A percentile compares a stretch with the other conserved stretches of the same genome.
Evolutionary conservation across 2,113 vertebrate genomes (phyloP).

Genomic region (Piprites chloris): DNA sequence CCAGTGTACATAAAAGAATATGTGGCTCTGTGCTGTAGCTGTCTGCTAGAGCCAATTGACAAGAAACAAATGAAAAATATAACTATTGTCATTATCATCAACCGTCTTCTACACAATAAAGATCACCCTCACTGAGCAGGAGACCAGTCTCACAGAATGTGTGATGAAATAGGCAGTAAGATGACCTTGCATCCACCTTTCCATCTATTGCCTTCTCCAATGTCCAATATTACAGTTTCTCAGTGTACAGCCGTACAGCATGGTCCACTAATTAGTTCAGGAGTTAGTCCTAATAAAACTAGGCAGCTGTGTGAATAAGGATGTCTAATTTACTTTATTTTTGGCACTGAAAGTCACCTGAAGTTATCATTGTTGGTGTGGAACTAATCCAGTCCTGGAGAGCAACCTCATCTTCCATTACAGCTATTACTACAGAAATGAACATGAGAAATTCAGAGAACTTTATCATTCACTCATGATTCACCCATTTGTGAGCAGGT

Average conservation of each 20-base stretch:
- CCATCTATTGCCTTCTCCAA: neutral
- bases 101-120: neutral
- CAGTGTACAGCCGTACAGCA: neutral
- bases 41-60: neutral
- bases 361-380: neutral
- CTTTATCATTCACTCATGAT: neutral
- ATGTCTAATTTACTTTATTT: neutral
- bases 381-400: neutral
- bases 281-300: neutral
- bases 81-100: neutral
- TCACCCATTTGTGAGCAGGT: neutral
- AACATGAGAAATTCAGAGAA: neutral
- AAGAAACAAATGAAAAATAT: neutral
- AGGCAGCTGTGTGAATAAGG: neutral
- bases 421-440: neutral
- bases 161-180: neutral
- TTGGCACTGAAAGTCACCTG: neutral
- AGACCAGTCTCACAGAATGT: neutral
- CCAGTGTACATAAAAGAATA: constrained; percentile 45
- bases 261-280: neutral
- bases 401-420: neutral
- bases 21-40: neutral
- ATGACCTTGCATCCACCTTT: neutral
- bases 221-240: neutral
- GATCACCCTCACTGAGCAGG: neutral